Base-by-base conservation (phyloP, 2,888 invertebrate genomes). In the Gonocerus acuteangulatus region DNA sequence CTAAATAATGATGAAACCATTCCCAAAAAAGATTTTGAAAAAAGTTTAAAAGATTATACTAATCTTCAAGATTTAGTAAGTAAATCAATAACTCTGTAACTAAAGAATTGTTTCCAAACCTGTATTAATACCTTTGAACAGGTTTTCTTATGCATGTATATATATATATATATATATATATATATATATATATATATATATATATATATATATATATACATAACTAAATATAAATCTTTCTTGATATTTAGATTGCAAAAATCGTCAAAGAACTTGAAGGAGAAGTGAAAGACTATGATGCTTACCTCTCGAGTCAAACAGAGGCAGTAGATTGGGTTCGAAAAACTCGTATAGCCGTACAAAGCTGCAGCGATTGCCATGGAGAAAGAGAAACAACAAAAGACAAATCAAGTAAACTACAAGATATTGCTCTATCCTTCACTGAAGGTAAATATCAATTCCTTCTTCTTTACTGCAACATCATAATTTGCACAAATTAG, bases 321-420 rank as follows among this genome's bases (percentile, higher is more conserved):
- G 86, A 84, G 69, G 86, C 89, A 61, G 83, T 86, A 61, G 93
- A 95, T 68, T 93, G 90, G 89, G 80, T 95, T 21, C 80, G 89
- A 23, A 85, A 84, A 70, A 82, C 85, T 15, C 83, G 87, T 70
- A 79, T 87, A n/a, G 86, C 88, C 67, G 82, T 91, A 23, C 91
- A 92, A 71, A 86, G 89, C 69, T 86, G 87, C 68, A 84, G 88
- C 2, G 91, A 93, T 72, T 86, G 89, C 0, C 92, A 92, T 71
- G 93, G 93, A 2, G 93, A 94, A 71, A 86, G 87, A 68, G 84
- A 85, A 52, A 81, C 82, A 58, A 85, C 88, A 0, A 79, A 85
- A 61, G 83, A 86, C 68, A 89, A 91, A 72, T 81, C 89, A 27
- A 82, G 82, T 51, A 87, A 84, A 70, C 81, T 92, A 22, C 81